A percentile compares a stretch with the other conserved stretches of the same genome.
phyloP scores from a whole-genome alignment of 2,888 invertebrate species.

The Sepioteuthis lessoniana region DNA sequence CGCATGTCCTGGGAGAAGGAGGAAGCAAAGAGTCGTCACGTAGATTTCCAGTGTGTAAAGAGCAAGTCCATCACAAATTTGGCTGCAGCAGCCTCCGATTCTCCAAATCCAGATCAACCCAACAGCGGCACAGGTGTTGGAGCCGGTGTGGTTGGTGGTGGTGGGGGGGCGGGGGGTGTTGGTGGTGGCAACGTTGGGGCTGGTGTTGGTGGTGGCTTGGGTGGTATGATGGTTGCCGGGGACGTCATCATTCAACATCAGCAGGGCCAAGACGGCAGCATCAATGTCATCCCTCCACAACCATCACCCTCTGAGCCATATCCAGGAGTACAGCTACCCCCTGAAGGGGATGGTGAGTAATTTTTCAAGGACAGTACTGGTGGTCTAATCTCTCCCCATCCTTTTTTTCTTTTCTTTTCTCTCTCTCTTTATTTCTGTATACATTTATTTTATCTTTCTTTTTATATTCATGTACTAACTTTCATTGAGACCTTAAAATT shows the following conservation, averaged over 20 bases:
- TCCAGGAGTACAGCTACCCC: slow-evolving; percentile 68
- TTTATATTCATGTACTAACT: not conserved
- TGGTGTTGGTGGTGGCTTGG: slow-evolving; percentile 41
- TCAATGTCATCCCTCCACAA: slow-evolving; percentile 76
- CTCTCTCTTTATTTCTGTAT: too few relatives aligned
- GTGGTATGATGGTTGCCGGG: not conserved
- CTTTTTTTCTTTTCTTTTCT: not conserved
- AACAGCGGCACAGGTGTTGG: not conserved
- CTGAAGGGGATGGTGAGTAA: slow-evolving; percentile 65
- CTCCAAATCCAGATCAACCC: slow-evolving; percentile 78
- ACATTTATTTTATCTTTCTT: not conserved
- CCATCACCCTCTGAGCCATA: slow-evolving; percentile 73
- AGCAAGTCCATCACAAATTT: slow-evolving; percentile 97
- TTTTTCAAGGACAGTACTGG: slow-evolving; percentile 41
- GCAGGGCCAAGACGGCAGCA: slow-evolving; percentile 71
- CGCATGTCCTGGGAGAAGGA: slow-evolving; percentile 99
- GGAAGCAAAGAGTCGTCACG: slow-evolving; percentile 98
- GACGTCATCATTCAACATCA: slow-evolving; percentile 50
- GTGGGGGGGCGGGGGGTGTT: slow-evolving; percentile 33
- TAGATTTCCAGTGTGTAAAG: slow-evolving; percentile 98
- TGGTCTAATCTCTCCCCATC: slow-evolving; percentile 47
- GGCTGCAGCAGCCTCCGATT: slow-evolving; percentile 91
- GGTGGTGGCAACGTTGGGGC: slow-evolving; percentile 39
- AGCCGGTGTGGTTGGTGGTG: not conserved
- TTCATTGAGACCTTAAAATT: not conserved